A percentile compares a stretch with the other conserved stretches of the same genome.
phyloP scores from a whole-genome alignment of 2,797 vertebrate genomes.

The Lacerta bilineata region DNA sequence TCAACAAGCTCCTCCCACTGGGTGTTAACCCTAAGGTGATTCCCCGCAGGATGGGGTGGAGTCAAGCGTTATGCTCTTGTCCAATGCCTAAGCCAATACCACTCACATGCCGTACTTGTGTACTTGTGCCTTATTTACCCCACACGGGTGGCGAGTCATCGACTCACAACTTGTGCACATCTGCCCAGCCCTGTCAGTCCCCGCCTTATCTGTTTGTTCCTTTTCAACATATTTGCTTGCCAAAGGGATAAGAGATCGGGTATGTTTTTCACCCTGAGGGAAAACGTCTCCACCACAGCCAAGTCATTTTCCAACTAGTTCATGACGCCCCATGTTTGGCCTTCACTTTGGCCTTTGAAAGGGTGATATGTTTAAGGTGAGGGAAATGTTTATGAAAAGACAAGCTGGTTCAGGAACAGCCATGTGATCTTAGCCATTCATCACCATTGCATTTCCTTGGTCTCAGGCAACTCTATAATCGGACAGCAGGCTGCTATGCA shows the following conservation, averaged over 20 bases:
- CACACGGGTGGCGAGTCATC: too few relatives aligned
- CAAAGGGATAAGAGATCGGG: slow-evolving; percentile 29
- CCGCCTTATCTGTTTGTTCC: neutral
- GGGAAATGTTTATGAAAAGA: neutral
- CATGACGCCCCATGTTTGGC: neutral
- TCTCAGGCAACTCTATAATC: slow-evolving; percentile 12
- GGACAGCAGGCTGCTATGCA: slow-evolving; percentile 30
- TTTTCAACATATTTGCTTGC: slow-evolving; percentile 38
- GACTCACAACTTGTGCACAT: slow-evolving; percentile 28
- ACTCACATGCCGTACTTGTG: too few relatives aligned
- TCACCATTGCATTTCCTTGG: slow-evolving; percentile 11
- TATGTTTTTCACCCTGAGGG: neutral
- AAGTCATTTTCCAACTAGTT: neutral
- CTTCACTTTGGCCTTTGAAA: neutral
- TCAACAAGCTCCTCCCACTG: too few relatives aligned
- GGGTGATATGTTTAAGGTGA: neutral
- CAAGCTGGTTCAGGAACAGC: neutral
- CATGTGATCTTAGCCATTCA: slow-evolving; percentile 2
- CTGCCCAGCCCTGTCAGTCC: slow-evolving; percentile 55
- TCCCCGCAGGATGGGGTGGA: too few relatives aligned
- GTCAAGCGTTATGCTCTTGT: too few relatives aligned
- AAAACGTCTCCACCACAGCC: neutral
- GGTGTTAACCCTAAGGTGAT: too few relatives aligned
- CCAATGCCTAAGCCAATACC: too few relatives aligned
- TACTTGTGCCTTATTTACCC: too few relatives aligned